Evolutionary conservation across 2,113 vertebrate species (phyloP).

Genomic region (Pituophis catenifer): DNA sequence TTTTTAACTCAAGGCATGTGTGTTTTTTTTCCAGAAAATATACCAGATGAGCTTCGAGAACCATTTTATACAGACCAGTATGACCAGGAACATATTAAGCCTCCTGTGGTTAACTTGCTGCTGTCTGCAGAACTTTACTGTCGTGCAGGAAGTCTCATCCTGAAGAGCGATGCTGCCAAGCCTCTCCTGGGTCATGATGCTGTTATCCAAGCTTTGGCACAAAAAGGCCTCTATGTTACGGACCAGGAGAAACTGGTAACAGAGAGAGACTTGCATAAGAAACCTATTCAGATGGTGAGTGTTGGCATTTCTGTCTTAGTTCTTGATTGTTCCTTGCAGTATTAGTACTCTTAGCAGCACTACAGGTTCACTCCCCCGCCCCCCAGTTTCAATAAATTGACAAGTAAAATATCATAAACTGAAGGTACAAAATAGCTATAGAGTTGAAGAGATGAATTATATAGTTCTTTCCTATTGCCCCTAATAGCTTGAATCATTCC

Average conservation of each 20-base stretch:
- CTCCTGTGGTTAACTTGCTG: conserved; percentile 87
- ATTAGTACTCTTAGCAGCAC: background rate
- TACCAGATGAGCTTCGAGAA: conserved; percentile 87
- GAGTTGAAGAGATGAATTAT: background rate
- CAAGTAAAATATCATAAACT: background rate
- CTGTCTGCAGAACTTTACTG: conserved; percentile 96
- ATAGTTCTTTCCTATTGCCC: background rate
- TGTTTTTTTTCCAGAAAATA: conserved; percentile 74
- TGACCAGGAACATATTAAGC: conserved; percentile 97
- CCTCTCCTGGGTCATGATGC: conserved; percentile 91
- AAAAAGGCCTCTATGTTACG: conserved; percentile 92
- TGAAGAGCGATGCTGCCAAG: conserved; percentile 86
- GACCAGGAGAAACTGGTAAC: conserved; percentile 93
- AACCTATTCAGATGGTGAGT: conserved; percentile 95
- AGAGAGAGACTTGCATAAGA: conserved; percentile 90
- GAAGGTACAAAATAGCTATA: background rate
- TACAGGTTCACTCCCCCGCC: background rate
- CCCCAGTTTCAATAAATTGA: background rate
- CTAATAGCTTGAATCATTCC: background rate
- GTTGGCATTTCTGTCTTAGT: background rate
- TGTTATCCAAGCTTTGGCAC: conserved; percentile 92
- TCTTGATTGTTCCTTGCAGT: background rate
- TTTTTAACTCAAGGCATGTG: background rate
- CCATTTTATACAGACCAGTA: conserved; percentile 98
- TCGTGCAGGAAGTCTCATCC: conserved; percentile 88